These are phyloP conservation scores for Xerus inauris DNA, from an alignment of 2,113 vertebrate species.

Conservation along the genomic window DNA sequence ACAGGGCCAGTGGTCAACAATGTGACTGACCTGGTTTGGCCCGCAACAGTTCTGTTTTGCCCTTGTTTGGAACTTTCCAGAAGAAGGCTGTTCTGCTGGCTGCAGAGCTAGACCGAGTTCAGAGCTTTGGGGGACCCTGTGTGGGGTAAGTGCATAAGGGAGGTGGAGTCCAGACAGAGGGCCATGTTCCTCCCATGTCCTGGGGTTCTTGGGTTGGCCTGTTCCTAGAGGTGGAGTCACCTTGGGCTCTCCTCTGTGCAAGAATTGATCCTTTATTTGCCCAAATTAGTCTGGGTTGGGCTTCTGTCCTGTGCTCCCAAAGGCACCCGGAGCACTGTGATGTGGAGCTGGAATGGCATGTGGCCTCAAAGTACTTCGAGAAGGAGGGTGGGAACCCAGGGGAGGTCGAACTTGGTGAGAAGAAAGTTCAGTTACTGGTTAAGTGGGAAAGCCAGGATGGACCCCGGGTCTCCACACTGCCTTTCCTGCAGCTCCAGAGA, in stretches of 20 bases:
- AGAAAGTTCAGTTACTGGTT: accelerated
- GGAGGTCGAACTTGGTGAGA: neutral
- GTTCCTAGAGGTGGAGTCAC: accelerated
- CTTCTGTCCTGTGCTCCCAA: neutral
- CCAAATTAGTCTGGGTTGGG: neutral
- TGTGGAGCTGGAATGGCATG: accelerated
- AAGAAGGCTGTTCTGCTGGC: neutral
- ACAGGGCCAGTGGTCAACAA: neutral
- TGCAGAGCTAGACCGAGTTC: neutral
- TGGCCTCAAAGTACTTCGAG: accelerated
- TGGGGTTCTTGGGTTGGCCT: neutral
- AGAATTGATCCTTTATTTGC: accelerated
- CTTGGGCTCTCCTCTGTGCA: no score
- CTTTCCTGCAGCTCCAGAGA: neutral
- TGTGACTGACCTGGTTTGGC: neutral
- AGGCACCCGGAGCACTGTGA: neutral
- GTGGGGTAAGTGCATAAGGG: neutral
- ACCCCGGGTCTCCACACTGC: accelerated
- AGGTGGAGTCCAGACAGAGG: neutral
- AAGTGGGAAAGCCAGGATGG: neutral
- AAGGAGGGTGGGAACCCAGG: accelerated
- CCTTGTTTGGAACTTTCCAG: neutral
- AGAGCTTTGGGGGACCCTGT: neutral
- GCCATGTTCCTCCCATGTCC: accelerated
- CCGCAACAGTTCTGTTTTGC: neutral